Evolutionary conservation across 1,140 invertebrate species (phyloP), one percentile per base, ranked within the genome.

Genomic region (Lucilia cuprina): DNA sequence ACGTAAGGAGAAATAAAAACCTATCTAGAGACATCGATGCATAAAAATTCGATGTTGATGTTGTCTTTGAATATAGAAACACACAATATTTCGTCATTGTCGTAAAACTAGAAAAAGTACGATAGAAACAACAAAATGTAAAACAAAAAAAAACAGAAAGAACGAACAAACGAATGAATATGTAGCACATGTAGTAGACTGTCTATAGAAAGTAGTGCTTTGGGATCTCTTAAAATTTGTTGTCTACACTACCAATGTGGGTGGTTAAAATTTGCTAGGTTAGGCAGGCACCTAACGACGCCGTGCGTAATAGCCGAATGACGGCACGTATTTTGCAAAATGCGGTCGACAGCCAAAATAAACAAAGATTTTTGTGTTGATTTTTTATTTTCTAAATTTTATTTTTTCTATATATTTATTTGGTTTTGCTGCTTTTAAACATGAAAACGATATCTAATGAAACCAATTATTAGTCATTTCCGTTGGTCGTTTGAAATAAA

Each of bases 381-480:
- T 80, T 80, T 21, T 41, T 78, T 49, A 10, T 25, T 70, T 50
- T 35, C 25, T 30, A 30, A 30, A 30, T 30, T 30, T 30, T 30
- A 30, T 30, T 30, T 30, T 30, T 30, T 30, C 25, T 30, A 30
- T 30, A 30, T 30, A 19, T 74, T 9, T 21, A 34, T 41, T 41
- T 74, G 19, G 70, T 77, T 77, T 30, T 19, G 74, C 74, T 19
- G 74, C 74, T 77, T 77, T 77, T 30, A 30, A 74, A 74, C 25
- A 74, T 30, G 74, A 77, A 77, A 77, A 77, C 74, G 74, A 77
- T 77, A 77, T 77, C 74, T 77, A 77, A 77, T 77, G 74, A 77
- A 77, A 35, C 35, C 74, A 77, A 77, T 77, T 77, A 77, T 77
- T 77, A 77, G 74, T 77, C 74, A 77, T 77, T 77, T 77, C 74